These are phyloP conservation scores for Casuarius casuarius DNA, from an alignment of 2,113 vertebrate genomes.

Conservation along the genomic window DNA sequence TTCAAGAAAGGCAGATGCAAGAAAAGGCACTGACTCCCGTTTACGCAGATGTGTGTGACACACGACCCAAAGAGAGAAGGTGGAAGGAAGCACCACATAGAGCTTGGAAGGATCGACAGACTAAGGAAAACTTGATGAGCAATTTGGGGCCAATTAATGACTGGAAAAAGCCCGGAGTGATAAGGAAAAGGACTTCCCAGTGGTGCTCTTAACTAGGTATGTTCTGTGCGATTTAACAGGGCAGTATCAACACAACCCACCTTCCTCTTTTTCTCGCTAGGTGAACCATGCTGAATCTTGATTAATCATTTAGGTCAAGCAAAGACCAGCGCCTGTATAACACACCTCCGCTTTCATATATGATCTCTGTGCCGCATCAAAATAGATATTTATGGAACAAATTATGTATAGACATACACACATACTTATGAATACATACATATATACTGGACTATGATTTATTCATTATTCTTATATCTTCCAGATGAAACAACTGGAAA, in stretches of 20 bases:
- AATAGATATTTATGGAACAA: constrained; percentile 9
- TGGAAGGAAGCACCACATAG: constrained; percentile 26
- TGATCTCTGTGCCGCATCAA: background rate
- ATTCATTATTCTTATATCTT: constrained; percentile 42
- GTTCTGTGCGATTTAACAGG: background rate
- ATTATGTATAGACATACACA: constrained; percentile 22
- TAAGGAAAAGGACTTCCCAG: constrained; percentile 40
- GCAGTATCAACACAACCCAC: background rate
- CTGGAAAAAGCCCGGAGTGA: constrained; percentile 24
- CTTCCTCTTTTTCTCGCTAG: background rate
- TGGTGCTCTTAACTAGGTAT: background rate
- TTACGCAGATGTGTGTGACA: constrained; percentile 50
- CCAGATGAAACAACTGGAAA: constrained; percentile 52
- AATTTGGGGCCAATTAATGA: constrained; percentile 59
- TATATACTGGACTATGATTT: constrained; percentile 38
- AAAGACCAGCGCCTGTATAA: background rate
- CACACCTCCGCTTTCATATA: background rate
- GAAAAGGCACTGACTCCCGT: constrained; percentile 12
- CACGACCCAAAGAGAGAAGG: constrained; percentile 34
- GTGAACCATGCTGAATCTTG: background rate
- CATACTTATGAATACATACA: constrained; percentile 44
- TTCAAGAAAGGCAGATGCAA: background rate
- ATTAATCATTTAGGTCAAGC: background rate
- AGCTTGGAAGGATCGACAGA: constrained; percentile 33
- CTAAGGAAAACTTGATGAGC: constrained; percentile 51